Percentiles rank a stretch among this genome's conserved stretches.
phyloP scores from a whole-genome alignment of 2,888 invertebrate genomes.

The Strigamia transsilvanica region DNA sequence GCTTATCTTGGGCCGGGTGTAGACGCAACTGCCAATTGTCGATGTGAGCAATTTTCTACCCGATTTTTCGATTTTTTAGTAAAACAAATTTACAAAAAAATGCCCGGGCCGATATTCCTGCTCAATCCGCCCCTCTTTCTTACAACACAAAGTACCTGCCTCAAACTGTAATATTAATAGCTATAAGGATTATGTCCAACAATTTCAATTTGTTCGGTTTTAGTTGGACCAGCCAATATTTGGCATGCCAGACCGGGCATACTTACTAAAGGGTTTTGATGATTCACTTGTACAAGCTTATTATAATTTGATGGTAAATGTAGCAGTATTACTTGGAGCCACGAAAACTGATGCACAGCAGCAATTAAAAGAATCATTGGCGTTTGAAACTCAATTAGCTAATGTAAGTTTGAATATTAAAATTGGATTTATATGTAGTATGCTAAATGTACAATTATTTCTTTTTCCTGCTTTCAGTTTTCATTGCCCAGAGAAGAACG shows the following conservation, averaged over 20 bases:
- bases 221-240: conserved; percentile 88
- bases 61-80: too few relatives aligned
- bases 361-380: conserved; percentile 80
- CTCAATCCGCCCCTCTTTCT: too few relatives aligned
- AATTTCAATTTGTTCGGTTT: neutral
- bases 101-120: too few relatives aligned
- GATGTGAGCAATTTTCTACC: too few relatives aligned
- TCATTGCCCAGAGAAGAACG: conserved; percentile 88
- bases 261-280: conserved; percentile 77
- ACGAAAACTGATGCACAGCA: conserved; percentile 72
- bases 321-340: conserved; percentile 85
- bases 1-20: too few relatives aligned
- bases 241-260: conserved; percentile 81
- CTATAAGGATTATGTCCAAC: neutral
- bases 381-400: conserved; percentile 89
- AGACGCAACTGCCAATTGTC: too few relatives aligned
- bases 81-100: too few relatives aligned
- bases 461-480: conserved; percentile 69
- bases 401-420: conserved; percentile 71
- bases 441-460: neutral
- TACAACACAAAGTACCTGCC: too few relatives aligned
- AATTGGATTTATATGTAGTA: neutral
- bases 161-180: too few relatives aligned
- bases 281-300: conserved; percentile 82
- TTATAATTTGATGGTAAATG: conserved; percentile 72